Evolutionary conservation across 2,888 invertebrate genomes (phyloP), one percentile per base, ranked within the genome.

Genomic region (Scaptomyza cyrtandrae): DNA sequence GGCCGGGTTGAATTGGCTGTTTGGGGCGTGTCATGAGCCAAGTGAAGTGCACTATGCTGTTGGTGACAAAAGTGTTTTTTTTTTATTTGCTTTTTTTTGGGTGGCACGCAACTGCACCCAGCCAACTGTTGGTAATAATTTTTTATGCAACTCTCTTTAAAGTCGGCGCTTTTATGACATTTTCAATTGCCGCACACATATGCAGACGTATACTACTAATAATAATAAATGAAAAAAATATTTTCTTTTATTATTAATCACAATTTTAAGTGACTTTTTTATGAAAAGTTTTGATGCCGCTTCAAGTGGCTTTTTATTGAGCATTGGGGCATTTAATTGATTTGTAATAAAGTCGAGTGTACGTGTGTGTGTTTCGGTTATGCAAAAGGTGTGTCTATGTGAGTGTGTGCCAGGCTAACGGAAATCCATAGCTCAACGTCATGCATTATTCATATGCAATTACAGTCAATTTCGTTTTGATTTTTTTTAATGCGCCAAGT

Each of bases 301-400:
- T 61, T 78, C 79, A 86, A 86, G 84, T 81, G 86, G 65, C 71
- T 81, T 83, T 83, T 83, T 83, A 86, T 86, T 83, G 74, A 73
- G 41, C 77, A 80, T 84, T 85, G 79, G 68, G 68, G 77, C 80
- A 71, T 87, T 87, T 85, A 85, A 85, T 85, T 87, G 87, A 87
- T 87, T 82, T 82, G 87, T 85, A 85, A 85, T 85, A 85, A 76
- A 85, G 50, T 53, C 43, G 60, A 55, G 50, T 56, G 13, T 53
- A 59, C 6, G 37, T n/a, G 13, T 37, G 33, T 35, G 33, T 45
- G 24, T 58, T 19, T 53, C 43, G 44, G 44, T 57, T 76, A 70
- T 76, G 74, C 67, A 71, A 70, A 68, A 79, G 79, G 79, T 78
- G 80, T 79, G 74, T 53, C 59, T 14, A 43, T 29, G 68, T 60